These are phyloP conservation scores for roundworm (Caenorhabditis elegans) DNA, from an alignment of 1,140 invertebrate genomes.

Conservation along the genomic window DNA sequence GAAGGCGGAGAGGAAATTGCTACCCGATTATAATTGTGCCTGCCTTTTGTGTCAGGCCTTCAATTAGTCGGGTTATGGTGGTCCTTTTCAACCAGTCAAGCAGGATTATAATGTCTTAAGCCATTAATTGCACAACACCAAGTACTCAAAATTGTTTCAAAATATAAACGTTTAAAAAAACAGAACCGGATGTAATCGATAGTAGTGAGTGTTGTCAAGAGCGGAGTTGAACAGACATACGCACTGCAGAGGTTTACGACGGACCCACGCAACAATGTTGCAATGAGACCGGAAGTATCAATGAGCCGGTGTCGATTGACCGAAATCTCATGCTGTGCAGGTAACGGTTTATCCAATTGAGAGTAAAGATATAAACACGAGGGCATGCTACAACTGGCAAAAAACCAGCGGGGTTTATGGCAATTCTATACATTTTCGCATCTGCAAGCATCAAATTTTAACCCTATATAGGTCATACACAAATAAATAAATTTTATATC, in stretches of 20 bases:
- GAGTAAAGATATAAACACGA: neutral
- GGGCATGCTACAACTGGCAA: neutral
- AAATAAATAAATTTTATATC: neutral
- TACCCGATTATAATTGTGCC: neutral
- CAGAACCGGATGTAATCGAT: neutral
- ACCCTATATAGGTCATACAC: neutral
- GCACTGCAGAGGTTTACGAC: neutral
- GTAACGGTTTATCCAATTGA: neutral
- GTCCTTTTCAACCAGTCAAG: neutral
- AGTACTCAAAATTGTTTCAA: too few relatives aligned
- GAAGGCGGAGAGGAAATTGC: neutral
- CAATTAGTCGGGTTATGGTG: neutral
- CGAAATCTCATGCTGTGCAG: neutral
- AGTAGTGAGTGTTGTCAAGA: neutral
- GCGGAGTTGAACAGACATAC: neutral
- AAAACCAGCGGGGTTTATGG: neutral
- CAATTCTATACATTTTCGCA: neutral
- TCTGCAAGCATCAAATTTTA: neutral
- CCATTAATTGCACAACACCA: too few relatives aligned
- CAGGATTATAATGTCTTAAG: too few relatives aligned
- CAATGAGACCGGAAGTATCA: slow-evolving; percentile 15
- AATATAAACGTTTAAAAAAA: neutral
- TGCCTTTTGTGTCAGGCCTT: neutral
- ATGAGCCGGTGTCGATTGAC: slow-evolving; percentile 10
- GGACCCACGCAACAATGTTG: neutral